phyloP scores from a whole-genome alignment of 2,888 invertebrate genomes.

The Lutraria lutraria region DNA sequence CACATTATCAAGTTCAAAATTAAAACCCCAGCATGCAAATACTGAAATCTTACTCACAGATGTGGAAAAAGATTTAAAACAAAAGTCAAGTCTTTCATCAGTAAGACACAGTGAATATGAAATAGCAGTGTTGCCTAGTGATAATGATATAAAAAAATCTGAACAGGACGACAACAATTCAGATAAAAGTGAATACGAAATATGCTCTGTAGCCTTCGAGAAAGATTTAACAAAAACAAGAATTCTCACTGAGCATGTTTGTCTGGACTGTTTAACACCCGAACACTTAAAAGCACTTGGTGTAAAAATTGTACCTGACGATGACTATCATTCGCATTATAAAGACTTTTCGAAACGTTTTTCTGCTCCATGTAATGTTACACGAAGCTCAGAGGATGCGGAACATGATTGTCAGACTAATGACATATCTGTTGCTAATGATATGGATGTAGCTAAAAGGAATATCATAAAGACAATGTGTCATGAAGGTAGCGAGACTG shows the following conservation, averaged over 20 bases:
- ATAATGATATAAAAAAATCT: neutral
- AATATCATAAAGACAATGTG: neutral
- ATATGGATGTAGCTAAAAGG: neutral
- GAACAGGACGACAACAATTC: neutral
- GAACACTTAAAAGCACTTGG: slow-evolving; percentile 36
- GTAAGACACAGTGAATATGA: neutral
- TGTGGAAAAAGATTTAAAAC: neutral
- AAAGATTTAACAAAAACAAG: neutral
- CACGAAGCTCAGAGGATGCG: neutral
- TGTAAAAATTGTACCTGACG: slow-evolving; percentile 24
- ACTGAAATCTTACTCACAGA: neutral
- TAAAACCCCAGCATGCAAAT: neutral
- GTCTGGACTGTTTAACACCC: slow-evolving; percentile 30
- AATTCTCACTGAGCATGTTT: slow-evolving; percentile 16
- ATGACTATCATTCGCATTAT: neutral
- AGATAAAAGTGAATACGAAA: slow-evolving; percentile 15
- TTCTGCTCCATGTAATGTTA: neutral
- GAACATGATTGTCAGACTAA: neutral
- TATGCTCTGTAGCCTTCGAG: neutral
- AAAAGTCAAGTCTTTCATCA: neutral
- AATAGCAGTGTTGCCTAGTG: neutral
- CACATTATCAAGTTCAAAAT: neutral
- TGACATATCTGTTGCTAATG: neutral
- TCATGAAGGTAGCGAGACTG: neutral
- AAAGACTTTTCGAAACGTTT: slow-evolving; percentile 6